Evolutionary conservation across 2,113 vertebrate genomes (phyloP).

Genomic region (Amazona vittata): DNA sequence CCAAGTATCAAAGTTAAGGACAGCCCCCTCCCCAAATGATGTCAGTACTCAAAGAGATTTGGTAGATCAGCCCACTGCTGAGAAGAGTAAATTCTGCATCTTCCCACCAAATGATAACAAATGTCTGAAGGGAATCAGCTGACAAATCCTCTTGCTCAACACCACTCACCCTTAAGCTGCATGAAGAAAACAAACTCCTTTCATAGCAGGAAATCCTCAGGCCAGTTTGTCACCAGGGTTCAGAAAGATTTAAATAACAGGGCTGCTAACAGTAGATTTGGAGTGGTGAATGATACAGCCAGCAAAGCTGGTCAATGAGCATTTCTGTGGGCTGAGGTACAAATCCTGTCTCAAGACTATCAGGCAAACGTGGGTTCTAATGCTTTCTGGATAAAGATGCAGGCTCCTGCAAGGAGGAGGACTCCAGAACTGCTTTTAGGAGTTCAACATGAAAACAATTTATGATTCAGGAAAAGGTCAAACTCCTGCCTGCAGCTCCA

Average conservation of each 20-base stretch:
- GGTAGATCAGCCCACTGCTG: not conserved
- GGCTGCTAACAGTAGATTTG: not conserved
- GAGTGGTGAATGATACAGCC: not conserved
- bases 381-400: not conserved
- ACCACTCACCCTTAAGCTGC: not conserved
- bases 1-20: not conserved
- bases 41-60: not conserved
- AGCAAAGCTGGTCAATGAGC: not conserved
- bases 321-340: not conserved
- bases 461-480: not conserved
- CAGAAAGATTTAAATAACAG: not conserved
- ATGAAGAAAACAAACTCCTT: slow-evolving; percentile 36
- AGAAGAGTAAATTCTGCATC: slow-evolving; percentile 38
- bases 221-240: slow-evolving; percentile 40
- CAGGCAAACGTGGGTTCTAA: rapidly evolving
- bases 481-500: not conserved
- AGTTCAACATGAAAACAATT: not conserved
- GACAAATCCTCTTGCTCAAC: slow-evolving; percentile 58
- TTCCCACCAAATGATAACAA: slow-evolving; percentile 50
- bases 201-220: slow-evolving; percentile 59
- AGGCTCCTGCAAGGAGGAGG: not conserved
- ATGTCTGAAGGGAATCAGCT: slow-evolving; percentile 30
- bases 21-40: not conserved
- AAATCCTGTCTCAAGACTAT: not conserved
- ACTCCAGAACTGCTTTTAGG: not conserved